phyloP scores from a whole-genome alignment of 2,888 invertebrate species.

The Agrilus cyanescens region DNA sequence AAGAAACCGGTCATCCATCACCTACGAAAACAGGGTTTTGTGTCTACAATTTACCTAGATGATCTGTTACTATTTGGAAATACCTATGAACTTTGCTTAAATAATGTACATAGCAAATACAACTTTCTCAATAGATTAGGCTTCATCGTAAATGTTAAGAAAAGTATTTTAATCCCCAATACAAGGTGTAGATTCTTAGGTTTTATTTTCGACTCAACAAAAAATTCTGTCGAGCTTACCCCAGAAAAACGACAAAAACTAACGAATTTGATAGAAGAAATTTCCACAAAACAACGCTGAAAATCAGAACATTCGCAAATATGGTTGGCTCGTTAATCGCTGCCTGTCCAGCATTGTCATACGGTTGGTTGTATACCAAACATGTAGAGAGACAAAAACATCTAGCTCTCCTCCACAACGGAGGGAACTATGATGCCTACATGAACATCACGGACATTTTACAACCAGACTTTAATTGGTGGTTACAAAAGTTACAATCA shows the following conservation, averaged over 20 bases:
- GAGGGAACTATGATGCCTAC: constrained; percentile 4
- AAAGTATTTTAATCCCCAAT: constrained; percentile 4
- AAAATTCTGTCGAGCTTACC: constrained; percentile 2
- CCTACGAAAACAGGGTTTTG: constrained; percentile 4
- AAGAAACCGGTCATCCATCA: constrained; percentile 9
- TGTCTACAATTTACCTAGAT: constrained; percentile 9
- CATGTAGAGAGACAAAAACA: constrained; percentile 11
- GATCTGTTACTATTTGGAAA: constrained; percentile 9
- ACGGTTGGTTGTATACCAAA: constrained; percentile 14
- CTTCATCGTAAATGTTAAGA: constrained; percentile 9
- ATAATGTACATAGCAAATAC: constrained; percentile 3
- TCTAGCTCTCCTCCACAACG: constrained; percentile 3
- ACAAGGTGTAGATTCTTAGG: constrained; percentile 6
- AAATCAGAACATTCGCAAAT: constrained; percentile 11
- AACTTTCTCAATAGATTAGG: constrained; percentile 6
- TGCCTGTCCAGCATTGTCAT: constrained; percentile 15
- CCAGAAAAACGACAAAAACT: not conserved
- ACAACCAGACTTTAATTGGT: constrained; percentile 13
- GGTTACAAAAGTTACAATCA: constrained; percentile 9
- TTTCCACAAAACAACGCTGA: not conserved
- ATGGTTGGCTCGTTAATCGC: constrained; percentile 12
- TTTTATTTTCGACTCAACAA: constrained; percentile 3
- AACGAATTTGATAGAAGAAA: not conserved
- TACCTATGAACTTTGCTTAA: constrained; percentile 2
- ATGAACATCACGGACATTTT: constrained; percentile 1